Conservation (phyloP, 2,888 invertebrate species). For the Aricia artaxerxes region DNA sequence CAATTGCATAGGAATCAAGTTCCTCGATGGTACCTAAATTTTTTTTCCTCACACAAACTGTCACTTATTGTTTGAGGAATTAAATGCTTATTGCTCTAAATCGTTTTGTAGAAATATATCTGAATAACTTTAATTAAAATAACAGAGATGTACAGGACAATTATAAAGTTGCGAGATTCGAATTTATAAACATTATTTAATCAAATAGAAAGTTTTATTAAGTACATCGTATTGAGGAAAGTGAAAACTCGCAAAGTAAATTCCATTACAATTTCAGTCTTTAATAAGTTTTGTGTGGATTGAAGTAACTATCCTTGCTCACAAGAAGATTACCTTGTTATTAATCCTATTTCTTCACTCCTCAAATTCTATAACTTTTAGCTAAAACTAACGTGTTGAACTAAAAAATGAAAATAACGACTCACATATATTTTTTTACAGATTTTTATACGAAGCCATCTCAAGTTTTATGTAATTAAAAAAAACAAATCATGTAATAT, state of each 20-base stretch:
- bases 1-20: too few relatives aligned
- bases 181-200: constrained; percentile 26
- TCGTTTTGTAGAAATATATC: neutral
- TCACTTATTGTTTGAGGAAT: neutral
- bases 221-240: neutral
- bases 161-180: constrained; percentile 13
- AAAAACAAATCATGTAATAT: too few relatives aligned
- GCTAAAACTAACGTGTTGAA: too few relatives aligned
- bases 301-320: too few relatives aligned
- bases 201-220: constrained; percentile 15
- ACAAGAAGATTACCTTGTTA: neutral
- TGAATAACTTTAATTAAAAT: neutral
- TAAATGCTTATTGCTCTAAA: neutral
- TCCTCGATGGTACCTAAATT: too few relatives aligned
- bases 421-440: too few relatives aligned
- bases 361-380: too few relatives aligned
- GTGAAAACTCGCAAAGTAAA: neutral
- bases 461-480: too few relatives aligned
- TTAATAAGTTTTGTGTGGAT: neutral
- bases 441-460: too few relatives aligned
- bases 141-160: constrained; percentile 3
- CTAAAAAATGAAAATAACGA: too few relatives aligned
- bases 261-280: neutral
- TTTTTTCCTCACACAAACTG: too few relatives aligned
- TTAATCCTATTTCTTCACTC: too few relatives aligned